A percentile compares a stretch with the other conserved stretches of the same genome.
phyloP scores from a whole-genome alignment of 64 coral and sea anemone species.

The Pocillopora damicornis region DNA sequence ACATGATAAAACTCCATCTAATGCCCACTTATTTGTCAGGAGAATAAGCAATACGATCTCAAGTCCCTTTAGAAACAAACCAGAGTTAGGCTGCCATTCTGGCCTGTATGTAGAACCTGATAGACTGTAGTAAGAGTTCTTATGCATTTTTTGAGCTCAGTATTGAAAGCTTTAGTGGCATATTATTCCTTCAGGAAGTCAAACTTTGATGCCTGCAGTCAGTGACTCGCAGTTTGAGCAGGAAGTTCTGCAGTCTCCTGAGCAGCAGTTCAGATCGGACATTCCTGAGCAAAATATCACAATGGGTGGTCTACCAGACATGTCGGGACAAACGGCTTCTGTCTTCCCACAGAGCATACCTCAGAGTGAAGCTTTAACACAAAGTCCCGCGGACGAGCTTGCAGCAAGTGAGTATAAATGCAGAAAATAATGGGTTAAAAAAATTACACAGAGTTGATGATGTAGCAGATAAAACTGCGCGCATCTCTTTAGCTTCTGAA shows the following conservation, averaged over 20 bases:
- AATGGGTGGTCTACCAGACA: neutral
- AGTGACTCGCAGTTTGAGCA: neutral
- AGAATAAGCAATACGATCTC: no score
- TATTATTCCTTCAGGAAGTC: neutral
- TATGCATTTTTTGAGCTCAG: neutral
- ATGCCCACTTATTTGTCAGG: no score
- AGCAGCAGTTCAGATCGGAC: constrained; percentile 35
- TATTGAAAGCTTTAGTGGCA: neutral
- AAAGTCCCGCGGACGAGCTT: neutral
- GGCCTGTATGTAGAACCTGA: no score
- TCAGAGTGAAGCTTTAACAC: constrained; percentile 17
- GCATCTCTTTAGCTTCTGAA: no score
- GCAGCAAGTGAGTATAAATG: neutral
- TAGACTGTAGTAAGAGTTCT: neutral
- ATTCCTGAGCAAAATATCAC: constrained; percentile 19
- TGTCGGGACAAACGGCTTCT: neutral
- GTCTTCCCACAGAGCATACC: constrained; percentile 2
- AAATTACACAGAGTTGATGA: neutral
- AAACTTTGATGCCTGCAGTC: neutral
- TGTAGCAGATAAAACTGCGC: neutral
- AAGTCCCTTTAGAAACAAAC: no score
- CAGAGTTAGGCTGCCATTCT: no score
- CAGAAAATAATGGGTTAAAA: neutral
- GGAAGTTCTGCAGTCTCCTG: neutral
- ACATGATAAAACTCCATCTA: no score